Percentiles rank a stretch among this genome's conserved stretches.
phyloP scores from a whole-genome alignment of 1,140 invertebrate genomes.

The Elysia chlorotica region DNA sequence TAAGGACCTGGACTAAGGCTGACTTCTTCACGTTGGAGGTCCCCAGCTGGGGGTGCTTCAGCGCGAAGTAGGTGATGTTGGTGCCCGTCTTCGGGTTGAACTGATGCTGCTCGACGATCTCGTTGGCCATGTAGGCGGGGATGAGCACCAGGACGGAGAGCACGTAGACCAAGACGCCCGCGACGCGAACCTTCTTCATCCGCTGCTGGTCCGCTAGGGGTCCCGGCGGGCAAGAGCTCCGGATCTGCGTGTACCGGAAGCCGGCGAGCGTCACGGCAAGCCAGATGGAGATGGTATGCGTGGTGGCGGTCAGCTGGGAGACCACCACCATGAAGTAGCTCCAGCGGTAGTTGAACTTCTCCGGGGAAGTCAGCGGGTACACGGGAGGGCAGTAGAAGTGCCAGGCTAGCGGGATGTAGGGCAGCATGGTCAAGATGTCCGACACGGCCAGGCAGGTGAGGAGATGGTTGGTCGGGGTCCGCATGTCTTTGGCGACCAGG shows the following conservation, averaged over 20 bases:
- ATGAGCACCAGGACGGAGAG: conserved; percentile 76
- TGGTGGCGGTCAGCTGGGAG: conserved; percentile 74
- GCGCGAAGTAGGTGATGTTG: conserved; percentile 39
- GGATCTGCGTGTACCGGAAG: conserved; percentile 71
- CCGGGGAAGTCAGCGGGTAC: conserved; percentile 34
- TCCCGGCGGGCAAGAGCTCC: conserved; percentile 71
- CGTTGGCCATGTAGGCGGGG: conserved; percentile 73
- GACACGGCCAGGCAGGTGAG: conserved; percentile 82
- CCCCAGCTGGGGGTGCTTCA: conserved; percentile 61
- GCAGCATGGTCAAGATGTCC: conserved; percentile 86
- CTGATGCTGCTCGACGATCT: too few species aligned
- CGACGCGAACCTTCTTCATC: conserved; percentile 69
- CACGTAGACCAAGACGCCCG: conserved; percentile 75
- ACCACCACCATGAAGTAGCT: conserved; percentile 49
- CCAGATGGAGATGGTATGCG: conserved; percentile 94
- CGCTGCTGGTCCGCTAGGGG: conserved; percentile 74
- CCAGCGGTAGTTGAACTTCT: conserved; percentile 47
- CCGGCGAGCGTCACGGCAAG: conserved; percentile 88
- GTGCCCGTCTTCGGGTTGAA: neutral
- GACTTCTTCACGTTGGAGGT: conserved; percentile 38
- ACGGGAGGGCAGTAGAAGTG: conserved; percentile 65
- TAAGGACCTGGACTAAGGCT: conserved; percentile 48
- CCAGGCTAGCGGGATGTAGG: conserved; percentile 82
- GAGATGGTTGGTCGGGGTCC: conserved; percentile 80
- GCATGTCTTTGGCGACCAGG: conserved; percentile 81